Percentiles rank a stretch among this genome's conserved stretches.
Conservation (phyloP, 2,113 vertebrate genomes). For the Glareola pratincola region DNA sequence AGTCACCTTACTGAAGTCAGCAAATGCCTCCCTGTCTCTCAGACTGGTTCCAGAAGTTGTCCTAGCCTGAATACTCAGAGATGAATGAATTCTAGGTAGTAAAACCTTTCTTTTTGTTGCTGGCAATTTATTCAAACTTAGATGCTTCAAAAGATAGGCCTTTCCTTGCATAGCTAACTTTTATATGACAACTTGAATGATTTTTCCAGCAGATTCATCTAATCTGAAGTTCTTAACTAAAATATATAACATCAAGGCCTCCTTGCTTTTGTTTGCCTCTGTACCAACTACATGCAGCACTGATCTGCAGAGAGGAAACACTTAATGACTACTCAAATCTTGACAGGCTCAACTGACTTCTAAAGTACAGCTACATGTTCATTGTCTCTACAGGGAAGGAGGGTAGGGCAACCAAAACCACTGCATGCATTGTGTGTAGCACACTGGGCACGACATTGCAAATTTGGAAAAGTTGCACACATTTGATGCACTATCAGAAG, state of each 20-base stretch:
- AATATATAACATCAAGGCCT: not conserved
- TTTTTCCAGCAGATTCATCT: not conserved
- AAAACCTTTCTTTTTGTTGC: not conserved
- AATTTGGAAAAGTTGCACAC: not conserved
- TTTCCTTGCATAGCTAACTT: not conserved
- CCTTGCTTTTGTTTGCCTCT: not conserved
- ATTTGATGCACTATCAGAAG: not conserved
- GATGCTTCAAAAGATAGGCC: not conserved
- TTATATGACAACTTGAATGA: not conserved
- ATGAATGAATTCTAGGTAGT: not conserved
- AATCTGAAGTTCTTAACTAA: not conserved
- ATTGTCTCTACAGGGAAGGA: too few species aligned
- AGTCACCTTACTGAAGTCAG: not conserved
- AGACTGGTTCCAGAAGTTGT: not conserved
- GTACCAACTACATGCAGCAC: rapidly evolving
- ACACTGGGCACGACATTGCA: too few species aligned
- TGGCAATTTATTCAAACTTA: not conserved
- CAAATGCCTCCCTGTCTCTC: not conserved
- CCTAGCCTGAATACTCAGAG: not conserved
- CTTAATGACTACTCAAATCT: not conserved
- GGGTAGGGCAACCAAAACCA: not conserved
- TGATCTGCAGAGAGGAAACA: not conserved
- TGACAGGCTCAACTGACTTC: not conserved
- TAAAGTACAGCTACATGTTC: not conserved
- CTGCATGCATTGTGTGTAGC: not conserved